These are phyloP conservation scores for Cricetomys ansorgei DNA, from an alignment of 2,113 vertebrate species.

Conservation along the genomic window DNA sequence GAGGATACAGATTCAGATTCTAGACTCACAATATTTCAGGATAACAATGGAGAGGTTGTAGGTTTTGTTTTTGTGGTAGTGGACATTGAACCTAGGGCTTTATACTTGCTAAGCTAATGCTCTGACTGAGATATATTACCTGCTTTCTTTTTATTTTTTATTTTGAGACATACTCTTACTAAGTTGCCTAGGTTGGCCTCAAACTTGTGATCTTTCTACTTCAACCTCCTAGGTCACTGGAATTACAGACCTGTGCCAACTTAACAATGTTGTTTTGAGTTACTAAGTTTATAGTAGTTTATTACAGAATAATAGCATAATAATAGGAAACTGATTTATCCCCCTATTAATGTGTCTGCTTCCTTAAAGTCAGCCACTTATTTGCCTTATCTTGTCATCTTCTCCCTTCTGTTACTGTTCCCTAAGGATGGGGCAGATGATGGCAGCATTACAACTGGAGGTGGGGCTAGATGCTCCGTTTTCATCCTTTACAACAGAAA, in stretches of 20 bases:
- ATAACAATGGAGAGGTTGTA: neutral
- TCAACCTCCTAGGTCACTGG: neutral
- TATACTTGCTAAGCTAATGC: neutral
- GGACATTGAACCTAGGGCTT: neutral
- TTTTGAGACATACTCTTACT: neutral
- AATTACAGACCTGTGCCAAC: neutral
- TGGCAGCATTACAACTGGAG: neutral
- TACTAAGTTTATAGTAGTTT: neutral
- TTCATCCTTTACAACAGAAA: neutral
- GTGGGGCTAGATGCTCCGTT: neutral
- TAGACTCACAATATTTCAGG: neutral
- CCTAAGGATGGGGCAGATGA: neutral
- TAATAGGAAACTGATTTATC: neutral
- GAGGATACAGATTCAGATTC: neutral
- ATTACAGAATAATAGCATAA: neutral
- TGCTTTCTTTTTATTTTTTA: neutral
- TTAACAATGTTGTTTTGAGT: neutral
- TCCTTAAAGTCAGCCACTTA: neutral
- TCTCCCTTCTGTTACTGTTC: neutral
- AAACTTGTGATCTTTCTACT: neutral
- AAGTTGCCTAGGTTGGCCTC: neutral
- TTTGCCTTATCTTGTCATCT: constrained; percentile 10
- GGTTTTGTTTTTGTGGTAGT: neutral
- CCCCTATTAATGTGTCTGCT: neutral
- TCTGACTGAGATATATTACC: neutral